These are phyloP conservation scores for Drosophila persimilis DNA, from an alignment of 1,140 invertebrate genomes.

Conservation along the genomic window DNA sequence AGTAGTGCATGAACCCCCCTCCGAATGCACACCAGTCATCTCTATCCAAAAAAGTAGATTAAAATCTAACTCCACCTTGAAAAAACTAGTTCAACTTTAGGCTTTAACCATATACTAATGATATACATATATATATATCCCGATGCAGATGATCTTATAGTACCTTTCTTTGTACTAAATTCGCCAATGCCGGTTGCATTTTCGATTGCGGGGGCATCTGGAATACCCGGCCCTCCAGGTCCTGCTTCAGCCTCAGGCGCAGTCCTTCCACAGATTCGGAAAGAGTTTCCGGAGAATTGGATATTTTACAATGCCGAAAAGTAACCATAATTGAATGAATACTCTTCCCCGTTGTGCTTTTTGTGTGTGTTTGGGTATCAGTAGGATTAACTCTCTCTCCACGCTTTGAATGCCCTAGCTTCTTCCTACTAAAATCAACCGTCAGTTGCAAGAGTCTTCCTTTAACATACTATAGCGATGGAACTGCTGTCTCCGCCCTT, in stretches of 20 bases:
- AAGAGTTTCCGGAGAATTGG: constrained; percentile 57
- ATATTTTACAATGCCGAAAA: constrained; percentile 48
- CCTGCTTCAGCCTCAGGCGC: not conserved
- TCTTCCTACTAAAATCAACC: not conserved
- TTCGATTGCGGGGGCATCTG: constrained; percentile 5
- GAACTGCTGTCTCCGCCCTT: no score
- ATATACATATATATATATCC: constrained; percentile 3
- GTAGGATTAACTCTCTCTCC: not conserved
- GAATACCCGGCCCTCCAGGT: not conserved
- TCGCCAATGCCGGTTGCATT: constrained; percentile 17
- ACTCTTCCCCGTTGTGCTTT: not conserved
- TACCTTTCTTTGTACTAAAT: not conserved
- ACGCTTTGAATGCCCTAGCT: not conserved
- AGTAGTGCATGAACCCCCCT: no score
- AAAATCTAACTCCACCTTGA: no score
- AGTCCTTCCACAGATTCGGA: constrained; percentile 18
- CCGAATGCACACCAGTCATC: no score
- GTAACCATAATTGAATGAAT: constrained; percentile 23
- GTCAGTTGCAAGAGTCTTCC: no score
- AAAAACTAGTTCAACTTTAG: no score
- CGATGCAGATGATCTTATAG: not conserved
- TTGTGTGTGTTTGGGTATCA: not conserved
- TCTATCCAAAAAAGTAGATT: no score
- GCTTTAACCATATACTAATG: no score
- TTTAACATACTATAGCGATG: no score